These are phyloP conservation scores for Caenorhabditis virilis DNA, from an alignment of 2,888 invertebrate species.

Conservation along the genomic window DNA sequence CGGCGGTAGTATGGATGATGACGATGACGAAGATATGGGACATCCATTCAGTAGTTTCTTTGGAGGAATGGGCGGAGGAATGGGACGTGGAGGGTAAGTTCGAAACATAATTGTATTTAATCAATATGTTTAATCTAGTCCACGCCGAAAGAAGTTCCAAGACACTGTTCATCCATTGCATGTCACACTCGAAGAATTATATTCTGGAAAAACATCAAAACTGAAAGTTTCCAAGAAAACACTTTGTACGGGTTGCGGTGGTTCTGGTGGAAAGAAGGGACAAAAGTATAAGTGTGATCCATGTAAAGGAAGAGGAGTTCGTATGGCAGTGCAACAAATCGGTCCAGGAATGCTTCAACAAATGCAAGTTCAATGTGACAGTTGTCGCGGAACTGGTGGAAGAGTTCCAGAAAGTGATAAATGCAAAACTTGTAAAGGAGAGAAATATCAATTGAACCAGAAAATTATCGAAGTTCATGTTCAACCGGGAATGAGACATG, in stretches of 20 bases:
- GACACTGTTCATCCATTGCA: conserved; percentile 82
- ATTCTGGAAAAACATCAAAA: conserved; percentile 85
- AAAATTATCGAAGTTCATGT: conserved; percentile 82
- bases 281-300: conserved; percentile 74
- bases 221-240: conserved; percentile 83
- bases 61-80: conserved; percentile 27
- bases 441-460: conserved; percentile 81
- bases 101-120: no score
- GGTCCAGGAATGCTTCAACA: conserved; percentile 75
- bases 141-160: conserved; percentile 34
- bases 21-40: conserved; percentile 28
- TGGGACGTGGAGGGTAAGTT: conserved; percentile 22
- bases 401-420: conserved; percentile 78
- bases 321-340: conserved; percentile 71
- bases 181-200: conserved; percentile 87
- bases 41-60: conserved; percentile 31
- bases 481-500: conserved; percentile 86
- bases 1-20: conserved; percentile 20
- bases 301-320: conserved; percentile 79
- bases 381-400: conserved; percentile 74
- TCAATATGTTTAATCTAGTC: not conserved
- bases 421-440: conserved; percentile 82
- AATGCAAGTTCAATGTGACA: conserved; percentile 71
- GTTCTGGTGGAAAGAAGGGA: conserved; percentile 70
- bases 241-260: conserved; percentile 80